Base-by-base conservation (phyloP, 2,888 invertebrate genomes). In the Zonitis immaculata region DNA sequence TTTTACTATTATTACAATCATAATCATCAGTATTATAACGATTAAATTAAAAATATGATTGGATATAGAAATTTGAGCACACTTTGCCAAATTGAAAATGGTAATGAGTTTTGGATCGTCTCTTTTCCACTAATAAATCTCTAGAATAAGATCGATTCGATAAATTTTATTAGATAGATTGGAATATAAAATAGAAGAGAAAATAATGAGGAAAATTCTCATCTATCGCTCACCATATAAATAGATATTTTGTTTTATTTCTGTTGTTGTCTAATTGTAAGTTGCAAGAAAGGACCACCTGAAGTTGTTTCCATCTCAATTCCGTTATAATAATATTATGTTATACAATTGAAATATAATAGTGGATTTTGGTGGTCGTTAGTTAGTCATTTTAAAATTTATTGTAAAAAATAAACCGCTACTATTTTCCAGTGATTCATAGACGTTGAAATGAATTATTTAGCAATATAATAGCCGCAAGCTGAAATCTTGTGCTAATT, bases 71-170 rank as follows among this genome's bases (percentile, higher is more conserved):
- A 16, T 44, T n/a, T n/a, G 67, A 64, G 63, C 70, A 70, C 72
- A 73, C 72, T 73, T 65, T 63, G 65, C 68, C 61, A 72, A 72
- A 73, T 73, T 73, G 72, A 72, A 73, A 73, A 73, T 73, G 72
- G 73, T 72, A 73, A 73, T 72, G 71, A 72, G 70, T n/a, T 70
- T 68, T 64, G 66, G 63, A 18, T 16, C 65, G 69, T 67, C 26
- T 62, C n/a, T n/a, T n/a, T n/a, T n/a, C n/a, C 62, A 66, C 65
- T 68, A 67, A 73, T 72, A 73, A 72, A 71, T 72, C 70, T 64
- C 61, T 26, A 16, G 18, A n/a, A 22, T 8, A 16, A 12, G 44
- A 44, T 44, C 44, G 27, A 22, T n/a, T 35, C 35, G 14, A 35
- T 35, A 14, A 3, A 12, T 5, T 30, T 6, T 6, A 30, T 30